Base-by-base conservation (phyloP, 1,140 invertebrate species). In the Pantala flavescens region DNA sequence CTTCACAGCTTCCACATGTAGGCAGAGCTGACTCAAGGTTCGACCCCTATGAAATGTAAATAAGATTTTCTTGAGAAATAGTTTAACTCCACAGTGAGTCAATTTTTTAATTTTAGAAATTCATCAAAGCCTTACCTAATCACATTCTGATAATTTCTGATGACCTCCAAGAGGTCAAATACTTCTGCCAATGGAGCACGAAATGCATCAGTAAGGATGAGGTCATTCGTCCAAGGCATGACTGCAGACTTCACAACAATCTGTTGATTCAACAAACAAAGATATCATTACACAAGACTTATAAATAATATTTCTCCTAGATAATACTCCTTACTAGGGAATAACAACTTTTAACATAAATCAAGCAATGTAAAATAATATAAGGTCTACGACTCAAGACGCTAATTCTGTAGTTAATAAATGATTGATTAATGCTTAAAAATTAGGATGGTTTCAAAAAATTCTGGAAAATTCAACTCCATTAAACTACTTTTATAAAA, bases 201-300 rank as follows among this genome's bases (percentile, higher is more conserved):
- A 81, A 96, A 95, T 71, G 94, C 94, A 87, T 97, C 95, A 80
- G 90, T 90, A 76, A 95, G 82, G 77, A 89, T 88, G 74, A 97
- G 83, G 78, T 92, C 89, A 76, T 87, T 85, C 72, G 86, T 87
- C 95, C 95, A 98, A 76, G 95, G 96, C 74, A 91, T 86, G 23
- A 98, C 93, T 76, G 91, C 88, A 74, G 85, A 84, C 78, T 85
- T 87, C 43, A 89, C 80, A 72, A 89, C 79, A 70, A 89, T 83
- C 80, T 88, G 83, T 0, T 74, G 19, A 72, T 72, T 21, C 19
- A 5, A 49, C 1, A 23, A 73, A 74, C 71, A 19, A 75, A 76
- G 71, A 42, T 19, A 70, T 0, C 24, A 70, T 43, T 71, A 75
- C n/a, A 14, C 19, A 75, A 28, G 5, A 71, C 21, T 36, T 71